phyloP scores from a whole-genome alignment of 2,113 vertebrate species.

The Mugil cephalus region DNA sequence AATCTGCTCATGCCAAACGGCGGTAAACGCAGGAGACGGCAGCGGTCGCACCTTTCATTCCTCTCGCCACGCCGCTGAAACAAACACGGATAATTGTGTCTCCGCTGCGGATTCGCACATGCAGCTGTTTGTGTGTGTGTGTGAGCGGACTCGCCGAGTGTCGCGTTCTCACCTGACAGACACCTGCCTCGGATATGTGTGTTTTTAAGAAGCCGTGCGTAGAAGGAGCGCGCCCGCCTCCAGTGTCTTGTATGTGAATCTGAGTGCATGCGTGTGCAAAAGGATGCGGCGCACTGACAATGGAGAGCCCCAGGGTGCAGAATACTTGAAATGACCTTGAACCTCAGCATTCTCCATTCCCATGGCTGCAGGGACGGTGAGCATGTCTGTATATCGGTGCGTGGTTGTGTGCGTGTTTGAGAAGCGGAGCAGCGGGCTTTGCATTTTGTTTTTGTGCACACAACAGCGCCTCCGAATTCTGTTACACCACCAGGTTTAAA shows the following conservation, averaged over 20 bases:
- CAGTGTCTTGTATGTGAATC: slow-evolving; percentile 51
- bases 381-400: slow-evolving; percentile 54
- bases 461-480: slow-evolving; percentile 26
- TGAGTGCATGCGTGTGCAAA: slow-evolving; percentile 64
- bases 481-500: not conserved
- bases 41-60: not conserved
- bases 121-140: slow-evolving; percentile 42
- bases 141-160: slow-evolving; percentile 48
- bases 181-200: slow-evolving; percentile 44
- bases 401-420: slow-evolving; percentile 43
- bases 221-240: slow-evolving; percentile 33
- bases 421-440: slow-evolving; percentile 56
- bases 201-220: slow-evolving; percentile 42
- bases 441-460: slow-evolving; percentile 42
- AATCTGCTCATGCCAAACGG: slow-evolving; percentile 27
- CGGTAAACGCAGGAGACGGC: slow-evolving; percentile 11
- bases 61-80: slow-evolving; percentile 21
- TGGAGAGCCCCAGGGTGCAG: slow-evolving; percentile 73
- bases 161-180: slow-evolving; percentile 70
- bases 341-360: slow-evolving; percentile 78
- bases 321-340: slow-evolving; percentile 83
- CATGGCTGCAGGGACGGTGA: slow-evolving; percentile 75
- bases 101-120: slow-evolving; percentile 47
- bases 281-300: slow-evolving; percentile 72
- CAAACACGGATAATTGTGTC: slow-evolving; percentile 41